A percentile compares a stretch with the other conserved stretches of the same genome.
phyloP scores from a whole-genome alignment of 2,113 vertebrate species.

The Merops nubicus region DNA sequence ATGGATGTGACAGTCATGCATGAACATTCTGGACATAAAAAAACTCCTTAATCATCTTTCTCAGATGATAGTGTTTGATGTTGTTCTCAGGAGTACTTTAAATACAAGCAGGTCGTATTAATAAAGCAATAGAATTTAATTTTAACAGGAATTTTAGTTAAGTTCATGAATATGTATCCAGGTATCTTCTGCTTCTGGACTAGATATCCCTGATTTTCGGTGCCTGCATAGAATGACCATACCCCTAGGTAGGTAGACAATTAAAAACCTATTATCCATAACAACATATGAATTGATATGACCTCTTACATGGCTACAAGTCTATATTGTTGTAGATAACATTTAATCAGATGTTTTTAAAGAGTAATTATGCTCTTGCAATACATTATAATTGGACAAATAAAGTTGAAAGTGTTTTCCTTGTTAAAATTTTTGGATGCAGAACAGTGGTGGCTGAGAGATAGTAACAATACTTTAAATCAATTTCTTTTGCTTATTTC shows the following conservation, averaged over 20 bases:
- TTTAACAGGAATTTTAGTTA: neutral
- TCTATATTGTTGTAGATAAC: neutral
- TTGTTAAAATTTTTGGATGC: neutral
- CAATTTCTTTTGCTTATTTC: neutral
- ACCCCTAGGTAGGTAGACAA: neutral
- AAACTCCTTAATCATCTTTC: conserved; percentile 41
- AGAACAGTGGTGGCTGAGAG: neutral
- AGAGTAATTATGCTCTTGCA: neutral
- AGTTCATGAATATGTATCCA: conserved; percentile 17
- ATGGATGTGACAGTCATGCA: conserved; percentile 44
- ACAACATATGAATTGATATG: neutral
- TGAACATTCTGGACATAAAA: conserved; percentile 35
- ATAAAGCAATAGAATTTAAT: neutral
- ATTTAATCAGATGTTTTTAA: neutral
- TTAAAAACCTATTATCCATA: neutral
- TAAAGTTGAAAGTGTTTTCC: neutral
- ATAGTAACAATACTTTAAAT: neutral
- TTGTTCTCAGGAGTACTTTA: conserved; percentile 35
- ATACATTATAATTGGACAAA: neutral
- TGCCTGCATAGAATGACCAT: neutral
- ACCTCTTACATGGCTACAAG: neutral
- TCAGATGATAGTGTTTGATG: conserved; percentile 16
- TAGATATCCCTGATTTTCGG: neutral
- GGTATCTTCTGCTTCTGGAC: neutral
- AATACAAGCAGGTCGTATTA: conserved; percentile 1